These are phyloP conservation scores for Drosophila ochracea DNA, from an alignment of 2,888 invertebrate genomes.

Conservation along the genomic window DNA sequence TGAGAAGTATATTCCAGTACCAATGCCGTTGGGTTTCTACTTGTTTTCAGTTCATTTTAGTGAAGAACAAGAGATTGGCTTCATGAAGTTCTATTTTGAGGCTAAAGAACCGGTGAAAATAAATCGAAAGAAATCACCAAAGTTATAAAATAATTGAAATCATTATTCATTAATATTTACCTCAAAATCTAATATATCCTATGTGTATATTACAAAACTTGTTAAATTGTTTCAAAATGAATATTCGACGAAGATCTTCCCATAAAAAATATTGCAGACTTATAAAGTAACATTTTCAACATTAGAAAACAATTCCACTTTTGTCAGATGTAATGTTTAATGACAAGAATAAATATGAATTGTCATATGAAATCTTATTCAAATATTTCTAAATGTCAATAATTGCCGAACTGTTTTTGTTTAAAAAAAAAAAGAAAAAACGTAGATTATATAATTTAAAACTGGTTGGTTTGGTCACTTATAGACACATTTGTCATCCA, in stretches of 20 bases:
- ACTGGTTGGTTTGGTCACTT: not conserved
- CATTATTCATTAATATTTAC: not conserved
- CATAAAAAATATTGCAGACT: not conserved
- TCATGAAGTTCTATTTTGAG: conserved; percentile 33
- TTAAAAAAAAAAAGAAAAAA: not conserved
- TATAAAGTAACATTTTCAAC: not conserved
- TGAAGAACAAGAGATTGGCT: conserved; percentile 15
- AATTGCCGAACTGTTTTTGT: not conserved
- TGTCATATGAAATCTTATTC: not conserved
- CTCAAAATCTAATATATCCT: not conserved
- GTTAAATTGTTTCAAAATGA: not conserved
- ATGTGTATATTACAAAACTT: not conserved
- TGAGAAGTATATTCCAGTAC: conserved; percentile 10
- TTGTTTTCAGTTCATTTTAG: not conserved
- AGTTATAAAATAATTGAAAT: not conserved
- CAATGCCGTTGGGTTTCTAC: conserved; percentile 31
- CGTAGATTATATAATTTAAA: not conserved
- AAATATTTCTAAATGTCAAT: not conserved
- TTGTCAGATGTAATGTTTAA: not conserved
- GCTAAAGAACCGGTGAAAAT: conserved; percentile 13
- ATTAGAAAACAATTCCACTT: not conserved
- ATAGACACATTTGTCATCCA: not conserved
- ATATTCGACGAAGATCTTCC: not conserved
- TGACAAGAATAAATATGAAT: not conserved
- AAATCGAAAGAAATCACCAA: not conserved